Percentiles rank a stretch among this genome's conserved stretches.
Conservation (phyloP, 2,797 vertebrate species). For the Remorina albescens region DNA sequence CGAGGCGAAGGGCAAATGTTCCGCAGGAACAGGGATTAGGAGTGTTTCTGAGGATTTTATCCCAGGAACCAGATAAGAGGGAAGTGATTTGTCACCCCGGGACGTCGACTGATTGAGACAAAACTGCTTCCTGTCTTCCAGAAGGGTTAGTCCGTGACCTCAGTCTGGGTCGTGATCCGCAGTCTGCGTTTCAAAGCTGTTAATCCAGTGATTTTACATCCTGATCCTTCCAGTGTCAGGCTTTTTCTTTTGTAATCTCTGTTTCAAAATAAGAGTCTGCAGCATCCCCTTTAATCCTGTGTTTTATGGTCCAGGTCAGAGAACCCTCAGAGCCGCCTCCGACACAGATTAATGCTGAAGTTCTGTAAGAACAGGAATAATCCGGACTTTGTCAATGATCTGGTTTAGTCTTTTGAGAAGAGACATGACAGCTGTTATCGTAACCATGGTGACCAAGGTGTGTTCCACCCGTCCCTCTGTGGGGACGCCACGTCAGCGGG, state of each 20-base stretch:
- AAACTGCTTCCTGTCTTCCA: conserved; percentile 34
- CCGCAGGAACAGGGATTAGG: conserved; percentile 57
- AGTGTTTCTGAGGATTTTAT: conserved; percentile 63
- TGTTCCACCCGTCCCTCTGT: too few relatives aligned
- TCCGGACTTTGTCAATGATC: too few relatives aligned
- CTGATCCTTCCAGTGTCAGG: too few relatives aligned
- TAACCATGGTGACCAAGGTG: too few relatives aligned
- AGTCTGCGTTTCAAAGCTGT: background rate
- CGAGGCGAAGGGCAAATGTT: conserved; percentile 49
- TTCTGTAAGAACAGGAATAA: too few relatives aligned
- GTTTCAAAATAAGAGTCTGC: too few relatives aligned
- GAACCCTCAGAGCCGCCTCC: conserved; percentile 4
- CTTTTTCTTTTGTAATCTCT: background rate
- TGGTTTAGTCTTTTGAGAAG: too few relatives aligned
- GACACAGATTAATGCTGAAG: too few relatives aligned
- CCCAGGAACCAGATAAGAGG: conserved; percentile 50
- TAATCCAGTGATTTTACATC: background rate
- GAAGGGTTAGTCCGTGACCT: conserved; percentile 8
- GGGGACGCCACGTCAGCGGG: too few relatives aligned
- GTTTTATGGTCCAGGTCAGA: background rate
- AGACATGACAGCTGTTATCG: too few relatives aligned
- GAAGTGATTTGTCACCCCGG: conserved; percentile 29
- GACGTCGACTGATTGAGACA: conserved; percentile 62
- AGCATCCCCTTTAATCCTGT: background rate
- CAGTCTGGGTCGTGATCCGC: conserved; percentile 9